Percentiles rank a stretch among this genome's conserved stretches.
Conservation (phyloP, 1,140 invertebrate genomes). For the Hestina assimilis region DNA sequence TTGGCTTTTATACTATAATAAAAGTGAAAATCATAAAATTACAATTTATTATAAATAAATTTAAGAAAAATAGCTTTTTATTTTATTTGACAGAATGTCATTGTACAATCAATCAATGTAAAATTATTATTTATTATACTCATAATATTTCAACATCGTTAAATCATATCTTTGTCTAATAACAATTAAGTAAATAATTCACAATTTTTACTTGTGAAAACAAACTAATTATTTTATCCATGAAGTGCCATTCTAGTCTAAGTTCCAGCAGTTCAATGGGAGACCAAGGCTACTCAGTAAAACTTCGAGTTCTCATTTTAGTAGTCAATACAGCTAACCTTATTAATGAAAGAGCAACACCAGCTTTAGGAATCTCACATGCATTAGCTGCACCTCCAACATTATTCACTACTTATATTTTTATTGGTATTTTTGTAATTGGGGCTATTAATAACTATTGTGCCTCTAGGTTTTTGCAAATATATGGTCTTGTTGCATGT, state of each 20-base stretch:
- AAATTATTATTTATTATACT: too few relatives aligned
- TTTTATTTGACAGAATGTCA: too few relatives aligned
- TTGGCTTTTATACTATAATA: too few relatives aligned
- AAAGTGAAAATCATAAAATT: too few relatives aligned
- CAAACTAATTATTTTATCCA: conserved; percentile 9
- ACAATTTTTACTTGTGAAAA: not conserved
- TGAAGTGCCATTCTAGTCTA: conserved; percentile 30
- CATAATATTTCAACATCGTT: too few relatives aligned
- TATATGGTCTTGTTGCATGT: conserved; percentile 47
- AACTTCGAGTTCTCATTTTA: conserved; percentile 46
- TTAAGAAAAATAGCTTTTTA: too few relatives aligned
- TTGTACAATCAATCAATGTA: too few relatives aligned
- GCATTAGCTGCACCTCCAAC: conserved; percentile 45
- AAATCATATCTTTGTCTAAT: too few relatives aligned
- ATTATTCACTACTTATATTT: conserved; percentile 50
- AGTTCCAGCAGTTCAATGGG: conserved; percentile 41
- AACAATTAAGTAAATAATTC: too few relatives aligned
- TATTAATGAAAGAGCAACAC: conserved; percentile 50
- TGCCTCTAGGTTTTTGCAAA: conserved; percentile 47
- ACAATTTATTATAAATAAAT: too few relatives aligned
- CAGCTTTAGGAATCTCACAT: conserved; percentile 41
- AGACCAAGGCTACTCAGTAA: conserved; percentile 38
- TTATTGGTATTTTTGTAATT: conserved; percentile 42
- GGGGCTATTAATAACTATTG: conserved; percentile 25
- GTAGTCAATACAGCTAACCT: conserved; percentile 55